Percentiles rank a stretch among this genome's conserved stretches.
Conservation (phyloP, 2,797 vertebrate genomes). For the Xiphorhynchus erythropygius region DNA sequence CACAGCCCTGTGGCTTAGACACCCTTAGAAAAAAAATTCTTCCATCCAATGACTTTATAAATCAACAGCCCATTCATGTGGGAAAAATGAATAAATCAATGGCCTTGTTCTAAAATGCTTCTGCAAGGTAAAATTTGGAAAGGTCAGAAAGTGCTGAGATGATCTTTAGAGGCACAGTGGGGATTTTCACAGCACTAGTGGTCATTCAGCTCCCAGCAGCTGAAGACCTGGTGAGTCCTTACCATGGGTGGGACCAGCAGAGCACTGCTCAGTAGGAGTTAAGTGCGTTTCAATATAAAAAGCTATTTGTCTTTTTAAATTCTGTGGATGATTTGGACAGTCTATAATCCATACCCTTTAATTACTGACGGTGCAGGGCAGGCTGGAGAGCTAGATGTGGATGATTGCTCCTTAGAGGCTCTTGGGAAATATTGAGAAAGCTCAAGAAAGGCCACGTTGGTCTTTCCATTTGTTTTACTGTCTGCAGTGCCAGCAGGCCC, state of each 20-base stretch:
- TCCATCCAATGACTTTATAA: background rate
- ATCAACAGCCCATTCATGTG: background rate
- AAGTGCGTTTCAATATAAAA: background rate
- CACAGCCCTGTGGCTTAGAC: background rate
- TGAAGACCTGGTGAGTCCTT: background rate
- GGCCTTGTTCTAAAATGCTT: background rate
- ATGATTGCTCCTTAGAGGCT: background rate
- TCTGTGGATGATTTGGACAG: background rate
- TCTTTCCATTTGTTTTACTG: background rate
- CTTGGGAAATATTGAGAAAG: background rate
- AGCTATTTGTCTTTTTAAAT: background rate
- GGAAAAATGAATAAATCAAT: background rate
- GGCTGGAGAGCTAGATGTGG: background rate
- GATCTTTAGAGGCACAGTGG: background rate
- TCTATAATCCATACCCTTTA: background rate
- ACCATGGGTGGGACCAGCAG: background rate
- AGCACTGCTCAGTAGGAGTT: background rate
- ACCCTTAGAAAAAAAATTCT: background rate
- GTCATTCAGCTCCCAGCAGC: background rate
- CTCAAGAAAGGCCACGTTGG: background rate
- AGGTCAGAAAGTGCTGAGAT: background rate
- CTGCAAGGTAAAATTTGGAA: background rate
- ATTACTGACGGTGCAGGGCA: background rate
- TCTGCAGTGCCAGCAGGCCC: background rate
- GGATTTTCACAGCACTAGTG: background rate